Base-by-base conservation (phyloP, 2,797 vertebrate species). In the Falco concolor region DNA sequence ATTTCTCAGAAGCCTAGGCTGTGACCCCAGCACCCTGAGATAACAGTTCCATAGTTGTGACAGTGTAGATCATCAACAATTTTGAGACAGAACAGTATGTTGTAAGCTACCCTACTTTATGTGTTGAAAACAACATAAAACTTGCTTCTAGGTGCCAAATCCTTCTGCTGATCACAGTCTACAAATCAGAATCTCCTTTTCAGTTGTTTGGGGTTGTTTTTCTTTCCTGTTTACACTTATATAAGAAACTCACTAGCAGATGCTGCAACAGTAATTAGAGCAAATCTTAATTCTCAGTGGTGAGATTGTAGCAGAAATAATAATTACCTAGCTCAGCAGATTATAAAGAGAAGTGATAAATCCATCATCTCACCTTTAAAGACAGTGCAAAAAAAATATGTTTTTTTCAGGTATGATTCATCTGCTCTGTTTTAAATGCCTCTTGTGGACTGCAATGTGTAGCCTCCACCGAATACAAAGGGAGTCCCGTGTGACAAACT, bases 241-340 rank as follows among this genome's bases (percentile, higher is more conserved):
- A 28, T 67, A 77, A 89, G 54, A 59, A 84, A 44, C 36, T 75
- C 2, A 0, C 24, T 57, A 24, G 49, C 86, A 92, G 89, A 69
- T 93, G 80, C 75, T 74, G 4, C 61, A 74, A 60, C 44, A 84
- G 47, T 73, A 94, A 93, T 95, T 90, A 82, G 63, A 89, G 54
- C 36, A 79, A 79, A 76, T 73, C 64, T 45, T 77, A 87, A 7
- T 69, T 89, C 85, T 76, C 88, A 56, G n/a, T 19, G 28, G 25
- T 45, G 80, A 84, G 40, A 17, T 15, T 54, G 40, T 15, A 87
- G 30, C 59, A 79, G 54, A 89, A 89, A 42, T 56, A 84, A 53
- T 53, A 84, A 87, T 93, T 63, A 84, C 20, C 11, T n/a, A 49
- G 40, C 70, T 90, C 84, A 93, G 86, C 80, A 90, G 59, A 84